Evolutionary conservation across 2,888 invertebrate species (phyloP).

Genomic region (Cinara cedri): DNA sequence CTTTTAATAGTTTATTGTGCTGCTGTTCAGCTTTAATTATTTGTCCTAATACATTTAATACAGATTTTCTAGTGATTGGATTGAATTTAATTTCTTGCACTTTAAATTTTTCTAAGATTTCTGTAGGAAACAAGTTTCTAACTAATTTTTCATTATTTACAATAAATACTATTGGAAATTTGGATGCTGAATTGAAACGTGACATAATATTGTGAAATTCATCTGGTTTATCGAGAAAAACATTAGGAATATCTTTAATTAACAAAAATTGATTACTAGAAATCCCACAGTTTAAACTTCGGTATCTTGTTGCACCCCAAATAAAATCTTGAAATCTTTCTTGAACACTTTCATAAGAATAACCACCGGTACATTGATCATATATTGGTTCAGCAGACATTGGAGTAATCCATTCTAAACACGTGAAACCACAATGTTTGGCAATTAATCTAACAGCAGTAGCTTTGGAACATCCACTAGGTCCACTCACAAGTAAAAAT

Average conservation of each 20-base stretch:
- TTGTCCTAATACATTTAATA: slow-evolving; percentile 49
- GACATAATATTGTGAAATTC: slow-evolving; percentile 58
- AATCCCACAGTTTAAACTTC: slow-evolving; percentile 55
- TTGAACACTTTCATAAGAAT: slow-evolving; percentile 45
- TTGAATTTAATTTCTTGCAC: slow-evolving; percentile 58
- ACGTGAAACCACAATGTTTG: slow-evolving; percentile 68
- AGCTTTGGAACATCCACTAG: slow-evolving; percentile 86
- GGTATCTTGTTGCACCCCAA: slow-evolving; percentile 77
- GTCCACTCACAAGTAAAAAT: slow-evolving; percentile 75
- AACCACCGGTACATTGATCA: slow-evolving; percentile 25
- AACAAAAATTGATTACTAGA: slow-evolving; percentile 55
- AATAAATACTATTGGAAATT: slow-evolving; percentile 57
- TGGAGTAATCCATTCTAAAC: slow-evolving; percentile 85
- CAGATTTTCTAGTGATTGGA: slow-evolving; percentile 53
- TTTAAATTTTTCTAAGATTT: slow-evolving; percentile 40
- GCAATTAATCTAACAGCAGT: slow-evolving; percentile 73
- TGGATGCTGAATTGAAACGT: slow-evolving; percentile 31
- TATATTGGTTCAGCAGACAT: slow-evolving; percentile 69
- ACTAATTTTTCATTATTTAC: slow-evolving; percentile 56
- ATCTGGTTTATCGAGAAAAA: slow-evolving; percentile 57
- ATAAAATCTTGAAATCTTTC: slow-evolving; percentile 75
- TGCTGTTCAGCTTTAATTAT: slow-evolving; percentile 56
- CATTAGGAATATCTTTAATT: slow-evolving; percentile 59
- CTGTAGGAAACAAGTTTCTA: slow-evolving; percentile 54
- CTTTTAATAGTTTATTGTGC: slow-evolving; percentile 25